A percentile compares a stretch with the other conserved stretches of the same genome.
phyloP scores from a whole-genome alignment of 2,797 vertebrate species.

The Gobio occitaniae region DNA sequence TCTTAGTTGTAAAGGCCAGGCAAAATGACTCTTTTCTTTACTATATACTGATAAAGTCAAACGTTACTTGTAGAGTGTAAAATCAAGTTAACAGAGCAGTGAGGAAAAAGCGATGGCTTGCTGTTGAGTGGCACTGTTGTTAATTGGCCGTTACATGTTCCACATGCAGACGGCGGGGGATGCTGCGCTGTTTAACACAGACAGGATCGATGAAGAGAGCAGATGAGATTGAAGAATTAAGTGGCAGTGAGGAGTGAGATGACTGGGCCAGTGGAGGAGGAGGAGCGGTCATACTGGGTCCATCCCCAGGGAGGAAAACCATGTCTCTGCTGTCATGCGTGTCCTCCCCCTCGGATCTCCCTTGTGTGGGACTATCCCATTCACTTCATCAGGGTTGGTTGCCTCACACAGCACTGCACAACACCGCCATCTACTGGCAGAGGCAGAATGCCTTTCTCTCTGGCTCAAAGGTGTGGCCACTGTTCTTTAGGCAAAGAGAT shows the following conservation, averaged over 20 bases:
- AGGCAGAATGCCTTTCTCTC: constrained; percentile 49
- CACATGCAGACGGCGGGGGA: constrained; percentile 29
- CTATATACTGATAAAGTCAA: background rate
- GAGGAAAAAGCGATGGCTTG: constrained; percentile 13
- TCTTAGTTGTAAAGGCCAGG: background rate
- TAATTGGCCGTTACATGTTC: constrained; percentile 40
- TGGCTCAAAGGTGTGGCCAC: background rate
- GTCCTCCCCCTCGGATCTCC: constrained; percentile 36
- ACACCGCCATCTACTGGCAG: constrained; percentile 65
- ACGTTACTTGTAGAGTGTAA: background rate
- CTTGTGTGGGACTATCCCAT: constrained; percentile 47
- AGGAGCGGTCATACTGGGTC: constrained; percentile 39
- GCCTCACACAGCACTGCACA: constrained; percentile 52
- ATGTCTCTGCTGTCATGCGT: constrained; percentile 53
- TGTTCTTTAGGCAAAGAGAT: background rate
- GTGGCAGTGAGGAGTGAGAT: constrained; percentile 52
- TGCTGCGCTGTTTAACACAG: constrained; percentile 56
- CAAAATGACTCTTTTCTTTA: background rate
- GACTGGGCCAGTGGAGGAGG: background rate
- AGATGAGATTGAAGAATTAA: constrained; percentile 53
- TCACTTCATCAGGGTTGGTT: constrained; percentile 23
- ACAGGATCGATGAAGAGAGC: constrained; percentile 55
- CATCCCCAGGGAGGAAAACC: constrained; percentile 42
- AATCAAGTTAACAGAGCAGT: constrained; percentile 6
- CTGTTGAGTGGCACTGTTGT: constrained; percentile 35